Conservation (phyloP, 2,113 vertebrate genomes). For the Proteles cristata region DNA sequence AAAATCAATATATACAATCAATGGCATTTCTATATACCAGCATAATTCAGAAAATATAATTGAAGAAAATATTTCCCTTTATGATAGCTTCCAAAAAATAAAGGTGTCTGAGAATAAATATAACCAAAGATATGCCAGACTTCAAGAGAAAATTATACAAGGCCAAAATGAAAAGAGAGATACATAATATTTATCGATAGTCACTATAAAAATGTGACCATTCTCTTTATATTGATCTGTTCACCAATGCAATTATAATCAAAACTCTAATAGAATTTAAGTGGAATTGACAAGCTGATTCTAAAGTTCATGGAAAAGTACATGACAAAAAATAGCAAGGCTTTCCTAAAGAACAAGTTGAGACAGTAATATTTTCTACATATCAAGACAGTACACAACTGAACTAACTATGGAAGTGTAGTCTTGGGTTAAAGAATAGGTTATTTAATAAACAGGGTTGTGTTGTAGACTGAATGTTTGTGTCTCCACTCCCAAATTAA, state of each 20-base stretch:
- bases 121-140: not conserved
- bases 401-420: not conserved
- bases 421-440: not conserved
- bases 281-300: slow-evolving; percentile 2
- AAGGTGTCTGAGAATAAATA: slow-evolving; percentile 25
- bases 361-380: not conserved
- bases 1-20: slow-evolving; percentile 66
- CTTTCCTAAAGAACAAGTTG: not conserved
- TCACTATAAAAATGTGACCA: slow-evolving; percentile 17
- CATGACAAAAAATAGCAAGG: slow-evolving; percentile 25
- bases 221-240: slow-evolving; percentile 37
- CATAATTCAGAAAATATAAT: slow-evolving; percentile 71
- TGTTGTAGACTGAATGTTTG: not conserved
- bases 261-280: slow-evolving; percentile 43
- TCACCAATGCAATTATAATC: not conserved
- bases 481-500: not conserved
- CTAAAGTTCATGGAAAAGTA: slow-evolving; percentile 45
- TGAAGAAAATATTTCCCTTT: slow-evolving; percentile 56
- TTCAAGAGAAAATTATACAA: slow-evolving; percentile 42
- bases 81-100: slow-evolving; percentile 27
- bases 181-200: not conserved
- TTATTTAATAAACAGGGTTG: not conserved
- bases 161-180: not conserved
- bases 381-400: not conserved
- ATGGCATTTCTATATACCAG: slow-evolving; percentile 45